These are phyloP conservation scores for Elgonia sp. DNA, from an alignment of 2,888 invertebrate genomes.

Conservation along the genomic window DNA sequence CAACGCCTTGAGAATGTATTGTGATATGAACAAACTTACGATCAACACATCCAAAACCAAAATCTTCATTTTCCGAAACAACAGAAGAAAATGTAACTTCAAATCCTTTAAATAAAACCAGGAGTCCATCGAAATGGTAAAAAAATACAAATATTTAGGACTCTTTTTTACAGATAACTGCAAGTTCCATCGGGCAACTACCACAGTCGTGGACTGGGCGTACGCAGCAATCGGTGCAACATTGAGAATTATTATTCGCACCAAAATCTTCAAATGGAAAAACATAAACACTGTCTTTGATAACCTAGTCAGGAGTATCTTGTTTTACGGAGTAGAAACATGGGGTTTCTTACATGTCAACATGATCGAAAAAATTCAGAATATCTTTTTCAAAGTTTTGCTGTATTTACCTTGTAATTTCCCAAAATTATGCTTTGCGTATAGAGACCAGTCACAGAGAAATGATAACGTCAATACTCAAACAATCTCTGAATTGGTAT, in stretches of 20 bases:
- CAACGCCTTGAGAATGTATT: not conserved
- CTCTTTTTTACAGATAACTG: not conserved
- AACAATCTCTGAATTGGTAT: too few relatives aligned
- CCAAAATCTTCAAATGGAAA: not conserved
- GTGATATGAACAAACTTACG: not conserved
- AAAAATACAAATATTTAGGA: constrained; percentile 17
- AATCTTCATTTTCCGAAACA: not conserved
- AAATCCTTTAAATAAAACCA: not conserved
- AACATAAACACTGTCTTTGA: not conserved
- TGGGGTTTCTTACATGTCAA: not conserved
- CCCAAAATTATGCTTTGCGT: too few relatives aligned
- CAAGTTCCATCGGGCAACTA: not conserved
- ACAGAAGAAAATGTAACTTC: not conserved
- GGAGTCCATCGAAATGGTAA: not conserved
- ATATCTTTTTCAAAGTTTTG: too few relatives aligned
- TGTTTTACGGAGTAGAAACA: not conserved
- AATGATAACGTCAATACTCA: too few relatives aligned
- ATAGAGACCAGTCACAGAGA: too few relatives aligned
- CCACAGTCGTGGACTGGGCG: not conserved
- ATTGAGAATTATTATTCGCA: not conserved
- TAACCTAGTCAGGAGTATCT: not conserved
- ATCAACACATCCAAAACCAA: constrained; percentile 11
- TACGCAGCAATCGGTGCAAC: too few relatives aligned
- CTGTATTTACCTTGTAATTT: too few relatives aligned
- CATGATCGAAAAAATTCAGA: too few relatives aligned